Percentiles rank a stretch among this genome's conserved stretches.
Conservation (phyloP, 2,113 vertebrate species). For the Barnardius zonarius region DNA sequence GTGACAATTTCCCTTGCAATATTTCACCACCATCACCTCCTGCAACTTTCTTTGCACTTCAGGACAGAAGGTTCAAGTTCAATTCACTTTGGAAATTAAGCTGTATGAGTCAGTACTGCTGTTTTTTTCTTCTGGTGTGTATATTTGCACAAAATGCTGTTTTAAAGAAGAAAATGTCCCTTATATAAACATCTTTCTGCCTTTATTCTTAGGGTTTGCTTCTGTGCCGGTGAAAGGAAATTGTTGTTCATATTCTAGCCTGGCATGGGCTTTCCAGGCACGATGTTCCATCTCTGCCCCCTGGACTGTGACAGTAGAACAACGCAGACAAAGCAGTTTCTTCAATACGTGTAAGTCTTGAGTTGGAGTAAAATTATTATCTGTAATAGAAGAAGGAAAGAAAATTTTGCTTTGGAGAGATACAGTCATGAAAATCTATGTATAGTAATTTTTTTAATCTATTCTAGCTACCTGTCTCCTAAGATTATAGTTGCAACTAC, state of each 20-base stretch:
- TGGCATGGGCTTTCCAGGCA: slow-evolving; percentile 34
- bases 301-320: not conserved
- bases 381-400: not conserved
- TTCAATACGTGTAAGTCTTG: slow-evolving; percentile 65
- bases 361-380: not conserved
- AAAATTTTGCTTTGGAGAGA: not conserved
- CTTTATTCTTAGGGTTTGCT: slow-evolving; percentile 38
- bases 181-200: not conserved
- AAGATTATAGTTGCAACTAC: not conserved
- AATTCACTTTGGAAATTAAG: not conserved
- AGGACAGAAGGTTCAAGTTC: not conserved
- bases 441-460: not conserved
- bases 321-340: slow-evolving; percentile 66
- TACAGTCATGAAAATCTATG: not conserved
- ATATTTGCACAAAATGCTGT: not conserved
- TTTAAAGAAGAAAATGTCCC: not conserved
- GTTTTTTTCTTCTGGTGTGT: fast-evolving
- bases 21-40: not conserved
- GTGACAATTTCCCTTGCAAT: not conserved
- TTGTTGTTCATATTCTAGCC: not conserved
- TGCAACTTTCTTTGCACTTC: not conserved
- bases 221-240: not conserved
- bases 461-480: not conserved
- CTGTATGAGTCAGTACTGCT: not conserved
- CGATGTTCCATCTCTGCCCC: slow-evolving; percentile 24